A percentile compares a stretch with the other conserved stretches of the same genome.
These are phyloP conservation scores for Heliothis virescens DNA, from an alignment of 1,140 invertebrate genomes.

Conservation along the genomic window DNA sequence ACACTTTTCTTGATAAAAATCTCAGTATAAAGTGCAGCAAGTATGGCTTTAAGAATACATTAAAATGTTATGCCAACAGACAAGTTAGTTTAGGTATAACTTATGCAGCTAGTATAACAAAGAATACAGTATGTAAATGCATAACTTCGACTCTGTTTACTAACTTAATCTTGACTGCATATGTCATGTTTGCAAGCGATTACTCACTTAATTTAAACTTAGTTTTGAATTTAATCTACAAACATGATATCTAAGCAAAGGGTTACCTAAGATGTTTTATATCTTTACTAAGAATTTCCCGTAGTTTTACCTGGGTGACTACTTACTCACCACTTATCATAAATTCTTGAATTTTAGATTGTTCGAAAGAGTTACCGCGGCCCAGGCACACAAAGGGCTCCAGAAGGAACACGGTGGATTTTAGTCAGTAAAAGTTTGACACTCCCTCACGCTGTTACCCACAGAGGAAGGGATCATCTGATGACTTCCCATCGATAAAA, in stretches of 20 bases:
- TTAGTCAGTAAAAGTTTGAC: no score
- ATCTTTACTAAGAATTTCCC: neutral
- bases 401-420: no score
- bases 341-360: no score
- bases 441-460: no score
- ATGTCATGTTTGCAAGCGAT: conserved; percentile 29
- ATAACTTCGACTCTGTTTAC: neutral
- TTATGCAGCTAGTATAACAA: neutral
- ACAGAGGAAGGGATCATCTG: no score
- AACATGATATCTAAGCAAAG: neutral
- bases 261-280: neutral
- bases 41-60: neutral
- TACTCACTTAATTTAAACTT: conserved; percentile 23
- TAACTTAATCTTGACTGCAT: conserved; percentile 2
- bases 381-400: no score
- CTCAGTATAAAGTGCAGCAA: no score
- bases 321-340: no score
- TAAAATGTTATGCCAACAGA: neutral
- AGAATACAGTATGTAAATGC: conserved; percentile 1
- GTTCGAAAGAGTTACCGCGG: no score
- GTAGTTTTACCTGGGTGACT: no score
- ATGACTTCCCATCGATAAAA: no score
- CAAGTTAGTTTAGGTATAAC: neutral
- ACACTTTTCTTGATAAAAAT: no score
- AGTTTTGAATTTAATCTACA: neutral